Conservation (phyloP, 2,888 invertebrate species). For the Campopleginae sp. region DNA sequence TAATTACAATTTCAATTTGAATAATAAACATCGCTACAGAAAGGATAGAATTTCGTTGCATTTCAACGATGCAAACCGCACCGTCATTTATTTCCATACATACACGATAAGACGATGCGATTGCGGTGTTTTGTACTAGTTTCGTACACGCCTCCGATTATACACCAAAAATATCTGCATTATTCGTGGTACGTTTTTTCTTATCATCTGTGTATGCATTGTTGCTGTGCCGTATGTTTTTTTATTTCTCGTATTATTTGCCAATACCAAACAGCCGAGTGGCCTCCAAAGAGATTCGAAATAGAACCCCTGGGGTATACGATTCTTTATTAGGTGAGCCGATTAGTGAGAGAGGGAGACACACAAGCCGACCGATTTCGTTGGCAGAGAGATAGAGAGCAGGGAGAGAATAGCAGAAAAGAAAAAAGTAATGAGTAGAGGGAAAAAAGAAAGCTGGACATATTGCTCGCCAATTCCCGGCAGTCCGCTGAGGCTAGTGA, state of each 20-base stretch:
- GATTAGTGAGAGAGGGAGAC: slow-evolving; percentile 28
- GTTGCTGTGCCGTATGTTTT: background rate
- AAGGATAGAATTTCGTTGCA: no score
- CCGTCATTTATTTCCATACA: slow-evolving; percentile 24
- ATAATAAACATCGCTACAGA: no score
- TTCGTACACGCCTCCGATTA: slow-evolving; percentile 54
- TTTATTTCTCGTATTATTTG: slow-evolving; percentile 18
- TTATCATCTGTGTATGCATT: background rate
- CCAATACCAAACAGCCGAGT: background rate
- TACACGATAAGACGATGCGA: slow-evolving; percentile 43
- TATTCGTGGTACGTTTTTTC: background rate
- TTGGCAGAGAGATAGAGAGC: background rate
- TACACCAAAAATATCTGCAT: slow-evolving; percentile 3
- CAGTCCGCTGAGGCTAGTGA: background rate
- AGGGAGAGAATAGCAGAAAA: background rate
- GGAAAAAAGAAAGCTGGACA: background rate
- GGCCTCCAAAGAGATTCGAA: slow-evolving; percentile 55
- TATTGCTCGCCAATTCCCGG: background rate
- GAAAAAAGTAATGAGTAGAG: background rate
- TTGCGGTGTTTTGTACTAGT: slow-evolving; percentile 57
- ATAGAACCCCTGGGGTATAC: slow-evolving; percentile 60
- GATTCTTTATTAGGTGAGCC: slow-evolving; percentile 67
- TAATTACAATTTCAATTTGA: no score
- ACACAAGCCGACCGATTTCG: background rate
- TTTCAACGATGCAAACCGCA: no score